A percentile compares a stretch with the other conserved stretches of the same genome.
These are phyloP conservation scores for Pomacea canaliculata DNA, from an alignment of 2,888 invertebrate species.

Conservation along the genomic window DNA sequence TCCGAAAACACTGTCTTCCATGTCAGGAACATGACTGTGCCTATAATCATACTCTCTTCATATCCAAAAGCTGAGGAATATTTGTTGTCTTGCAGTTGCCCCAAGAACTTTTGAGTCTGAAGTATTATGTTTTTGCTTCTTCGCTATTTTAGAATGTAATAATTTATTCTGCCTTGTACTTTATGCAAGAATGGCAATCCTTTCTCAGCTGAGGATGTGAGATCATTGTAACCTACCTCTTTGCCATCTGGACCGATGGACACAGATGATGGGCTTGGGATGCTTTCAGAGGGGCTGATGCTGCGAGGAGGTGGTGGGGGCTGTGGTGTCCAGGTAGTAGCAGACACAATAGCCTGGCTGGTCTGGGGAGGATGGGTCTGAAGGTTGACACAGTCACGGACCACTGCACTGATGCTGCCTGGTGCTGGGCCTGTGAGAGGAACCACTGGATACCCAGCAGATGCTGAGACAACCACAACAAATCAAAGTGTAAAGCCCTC, in stretches of 20 bases:
- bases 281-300: slow-evolving; percentile 39
- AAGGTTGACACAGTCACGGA: slow-evolving; percentile 31
- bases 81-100: too few relatives aligned
- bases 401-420: slow-evolving; percentile 49
- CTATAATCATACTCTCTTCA: too few relatives aligned
- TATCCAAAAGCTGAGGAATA: too few relatives aligned
- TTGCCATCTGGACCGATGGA: slow-evolving; percentile 35
- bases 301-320: slow-evolving; percentile 34
- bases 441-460: slow-evolving; percentile 14
- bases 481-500: neutral
- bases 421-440: slow-evolving; percentile 32
- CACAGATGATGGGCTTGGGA: slow-evolving; percentile 33
- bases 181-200: too few relatives aligned
- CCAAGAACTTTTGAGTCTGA: too few relatives aligned
- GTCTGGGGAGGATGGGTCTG: slow-evolving; percentile 13
- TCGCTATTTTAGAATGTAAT: too few relatives aligned
- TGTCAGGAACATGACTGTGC: too few relatives aligned
- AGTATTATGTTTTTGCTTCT: too few relatives aligned
- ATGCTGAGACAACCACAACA: neutral
- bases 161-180: too few relatives aligned
- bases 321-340: slow-evolving; percentile 41
- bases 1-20: too few relatives aligned
- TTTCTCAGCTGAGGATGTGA: too few relatives aligned
- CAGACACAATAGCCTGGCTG: slow-evolving; percentile 39
- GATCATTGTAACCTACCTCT: slow-evolving; percentile 17